Evolutionary conservation across 1,140 invertebrate species (phyloP).

Genomic region (Neoseiulus cucumeris): DNA sequence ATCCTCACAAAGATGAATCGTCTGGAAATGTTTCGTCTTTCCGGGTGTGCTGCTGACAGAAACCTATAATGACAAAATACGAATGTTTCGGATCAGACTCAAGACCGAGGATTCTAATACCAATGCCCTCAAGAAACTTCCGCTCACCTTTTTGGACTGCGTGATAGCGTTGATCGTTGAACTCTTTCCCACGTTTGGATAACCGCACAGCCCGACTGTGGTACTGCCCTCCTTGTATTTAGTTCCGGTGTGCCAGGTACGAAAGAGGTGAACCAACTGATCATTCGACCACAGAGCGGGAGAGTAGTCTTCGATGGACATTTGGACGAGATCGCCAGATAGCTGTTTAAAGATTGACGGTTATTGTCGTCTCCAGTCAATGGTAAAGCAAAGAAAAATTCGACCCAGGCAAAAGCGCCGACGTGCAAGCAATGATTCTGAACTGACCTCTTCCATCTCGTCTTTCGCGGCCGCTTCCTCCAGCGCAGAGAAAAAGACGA

Average conservation of each 20-base stretch:
- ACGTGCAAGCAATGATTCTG: not conserved
- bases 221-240: conserved; percentile 38
- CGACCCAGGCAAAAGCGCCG: not conserved
- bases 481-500: conserved; percentile 65
- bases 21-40: conserved; percentile 86
- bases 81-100: not conserved
- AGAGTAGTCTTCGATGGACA: not conserved
- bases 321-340: not conserved
- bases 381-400: not conserved
- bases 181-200: conserved; percentile 98
- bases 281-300: conserved; percentile 16
- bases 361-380: no score
- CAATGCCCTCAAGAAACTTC: no score
- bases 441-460: conserved; percentile 18
- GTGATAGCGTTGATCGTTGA: conserved; percentile 90
- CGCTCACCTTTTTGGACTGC: conserved; percentile 73
- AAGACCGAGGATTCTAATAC: no score
- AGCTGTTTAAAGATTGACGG: not conserved
- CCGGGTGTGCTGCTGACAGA: conserved; percentile 48
- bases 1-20: conserved; percentile 53
- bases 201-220: conserved; percentile 50
- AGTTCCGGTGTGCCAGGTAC: conserved; percentile 34
- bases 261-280: conserved; percentile 41
- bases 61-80: not conserved
- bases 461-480: conserved; percentile 24